Evolutionary conservation across 1,140 invertebrate species (phyloP).

Genomic region (Drosophila seguyi): DNA sequence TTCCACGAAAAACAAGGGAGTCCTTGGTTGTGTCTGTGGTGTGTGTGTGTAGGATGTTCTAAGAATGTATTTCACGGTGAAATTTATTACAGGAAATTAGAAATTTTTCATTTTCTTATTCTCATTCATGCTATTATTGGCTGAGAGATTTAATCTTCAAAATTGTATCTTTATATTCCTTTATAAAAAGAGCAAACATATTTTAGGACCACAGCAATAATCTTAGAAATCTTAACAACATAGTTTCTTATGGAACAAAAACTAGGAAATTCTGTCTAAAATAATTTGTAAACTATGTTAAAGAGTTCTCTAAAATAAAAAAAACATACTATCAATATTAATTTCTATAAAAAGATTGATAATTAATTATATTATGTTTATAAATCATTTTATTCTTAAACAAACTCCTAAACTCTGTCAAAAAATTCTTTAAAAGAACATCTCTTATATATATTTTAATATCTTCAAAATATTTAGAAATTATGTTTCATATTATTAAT

Average conservation of each 20-base stretch:
- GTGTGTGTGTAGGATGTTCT: slow-evolving; percentile 10
- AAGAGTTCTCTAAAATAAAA: background rate
- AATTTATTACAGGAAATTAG: slow-evolving; percentile 5
- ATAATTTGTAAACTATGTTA: background rate
- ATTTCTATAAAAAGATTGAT: no score
- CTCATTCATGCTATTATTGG: background rate
- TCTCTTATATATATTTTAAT: no score
- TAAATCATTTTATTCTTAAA: no score
- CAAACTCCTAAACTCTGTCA: no score
- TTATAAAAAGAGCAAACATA: background rate
- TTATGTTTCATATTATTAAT: background rate
- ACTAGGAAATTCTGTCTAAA: background rate
- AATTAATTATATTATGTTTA: no score
- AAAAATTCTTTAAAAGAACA: no score
- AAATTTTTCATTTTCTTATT: no score
- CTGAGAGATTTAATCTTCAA: background rate
- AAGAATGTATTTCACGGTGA: background rate
- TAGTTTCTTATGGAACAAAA: no score
- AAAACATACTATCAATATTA: background rate
- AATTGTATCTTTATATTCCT: background rate
- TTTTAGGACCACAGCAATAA: background rate
- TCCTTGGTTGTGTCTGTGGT: background rate
- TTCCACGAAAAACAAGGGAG: slow-evolving; percentile 38
- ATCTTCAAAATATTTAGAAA: background rate
- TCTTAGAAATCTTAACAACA: no score